Evolutionary conservation across 2,888 invertebrate genomes (phyloP).

Genomic region (Gasteruption jaculator): DNA sequence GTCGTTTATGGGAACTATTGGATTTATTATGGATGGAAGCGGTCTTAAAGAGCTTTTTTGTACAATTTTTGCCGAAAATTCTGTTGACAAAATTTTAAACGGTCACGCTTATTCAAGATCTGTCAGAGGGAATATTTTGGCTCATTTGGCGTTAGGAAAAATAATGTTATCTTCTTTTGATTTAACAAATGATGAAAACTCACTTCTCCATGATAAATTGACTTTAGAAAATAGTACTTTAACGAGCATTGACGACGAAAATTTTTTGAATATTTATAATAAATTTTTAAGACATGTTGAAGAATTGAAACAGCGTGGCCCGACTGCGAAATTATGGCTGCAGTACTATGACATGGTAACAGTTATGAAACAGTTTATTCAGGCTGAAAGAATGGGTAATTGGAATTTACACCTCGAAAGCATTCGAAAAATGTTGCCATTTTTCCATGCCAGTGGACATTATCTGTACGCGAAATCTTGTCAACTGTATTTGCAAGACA

Average conservation of each 20-base stretch:
- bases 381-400: conserved; percentile 35
- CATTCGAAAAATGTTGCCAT: conserved; percentile 36
- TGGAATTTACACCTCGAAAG: conserved; percentile 33
- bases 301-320: conserved; percentile 8
- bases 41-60: conserved; percentile 23
- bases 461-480: conserved; percentile 39
- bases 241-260: background rate
- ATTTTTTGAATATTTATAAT: background rate
- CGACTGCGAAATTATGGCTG: conserved; percentile 28
- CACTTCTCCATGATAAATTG: too few relatives aligned
- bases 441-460: conserved; percentile 44
- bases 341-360: conserved; percentile 34
- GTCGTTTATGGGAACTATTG: conserved; percentile 24
- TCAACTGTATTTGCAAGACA: conserved; percentile 45
- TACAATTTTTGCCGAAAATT: conserved; percentile 21
- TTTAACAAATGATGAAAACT: background rate
- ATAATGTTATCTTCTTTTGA: conserved; percentile 1
- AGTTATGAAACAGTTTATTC: conserved; percentile 33
- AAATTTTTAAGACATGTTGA: conserved; percentile 1
- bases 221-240: background rate
- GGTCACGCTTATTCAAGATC: conserved; percentile 10
- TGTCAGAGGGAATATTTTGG: conserved; percentile 5
- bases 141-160: conserved; percentile 3
- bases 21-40: conserved; percentile 26
- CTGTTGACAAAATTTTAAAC: conserved; percentile 23